These are phyloP conservation scores for Battus philenor DNA, from an alignment of 1,140 invertebrate genomes.

Conservation along the genomic window DNA sequence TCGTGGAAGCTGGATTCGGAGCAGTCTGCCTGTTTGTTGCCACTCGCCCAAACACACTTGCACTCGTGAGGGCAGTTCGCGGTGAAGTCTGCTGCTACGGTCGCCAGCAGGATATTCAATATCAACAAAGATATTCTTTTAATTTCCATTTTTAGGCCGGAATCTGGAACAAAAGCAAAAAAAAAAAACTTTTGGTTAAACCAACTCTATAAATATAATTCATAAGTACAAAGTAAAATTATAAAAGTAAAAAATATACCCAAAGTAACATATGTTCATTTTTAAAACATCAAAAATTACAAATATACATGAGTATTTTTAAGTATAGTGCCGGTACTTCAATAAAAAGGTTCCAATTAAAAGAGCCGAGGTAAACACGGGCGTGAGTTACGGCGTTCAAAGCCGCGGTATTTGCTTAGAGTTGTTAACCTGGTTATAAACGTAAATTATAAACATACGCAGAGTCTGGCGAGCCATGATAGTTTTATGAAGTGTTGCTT, in stretches of 20 bases:
- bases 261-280: not conserved
- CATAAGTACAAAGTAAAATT: too few relatives aligned
- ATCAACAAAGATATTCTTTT: slow-evolving; percentile 31
- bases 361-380: not conserved
- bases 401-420: too few relatives aligned
- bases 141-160: slow-evolving; percentile 40
- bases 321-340: not conserved
- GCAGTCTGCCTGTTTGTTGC: slow-evolving; percentile 90
- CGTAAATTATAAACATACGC: slow-evolving; percentile 11
- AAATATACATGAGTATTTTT: not conserved
- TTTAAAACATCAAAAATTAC: not conserved
- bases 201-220: too few relatives aligned
- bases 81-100: slow-evolving; percentile 55
- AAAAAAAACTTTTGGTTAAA: too few relatives aligned
- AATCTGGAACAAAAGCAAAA: slow-evolving; percentile 62
- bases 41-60: slow-evolving; percentile 87
- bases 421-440: slow-evolving; percentile 11
- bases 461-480: slow-evolving; percentile 1
- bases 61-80: slow-evolving; percentile 76
- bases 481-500: slow-evolving; percentile 16
- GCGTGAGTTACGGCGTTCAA: too few relatives aligned
- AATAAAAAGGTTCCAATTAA: not conserved
- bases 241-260: not conserved
- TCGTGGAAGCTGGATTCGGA: slow-evolving; percentile 78
- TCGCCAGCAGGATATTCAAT: slow-evolving; percentile 31